Percentiles rank a stretch among this genome's conserved stretches.
These are phyloP conservation scores for Chionis minor DNA, from an alignment of 2,113 vertebrate species.

Conservation along the genomic window DNA sequence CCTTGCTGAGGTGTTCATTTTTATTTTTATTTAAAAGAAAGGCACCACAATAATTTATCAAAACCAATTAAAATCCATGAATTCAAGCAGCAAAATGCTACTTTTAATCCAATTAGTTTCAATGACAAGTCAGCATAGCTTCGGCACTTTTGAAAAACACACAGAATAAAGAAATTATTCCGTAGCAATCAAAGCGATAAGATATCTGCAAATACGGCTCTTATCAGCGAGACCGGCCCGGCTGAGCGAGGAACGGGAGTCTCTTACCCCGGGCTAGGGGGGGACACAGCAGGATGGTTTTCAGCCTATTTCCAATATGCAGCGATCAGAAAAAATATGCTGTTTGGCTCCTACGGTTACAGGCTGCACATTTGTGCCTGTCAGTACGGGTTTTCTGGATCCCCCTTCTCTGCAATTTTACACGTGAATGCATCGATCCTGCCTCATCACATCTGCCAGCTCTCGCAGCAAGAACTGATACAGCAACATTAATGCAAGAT, in stretches of 20 bases:
- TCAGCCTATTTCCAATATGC: background rate
- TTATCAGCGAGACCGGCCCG: background rate
- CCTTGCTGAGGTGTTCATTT: background rate
- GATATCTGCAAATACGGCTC: background rate
- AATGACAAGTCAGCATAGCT: background rate
- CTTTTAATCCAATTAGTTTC: constrained; percentile 58
- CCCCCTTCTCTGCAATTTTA: background rate
- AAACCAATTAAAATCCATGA: background rate
- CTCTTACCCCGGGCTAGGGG: background rate
- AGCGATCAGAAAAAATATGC: background rate
- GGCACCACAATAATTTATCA: background rate
- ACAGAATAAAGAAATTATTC: constrained; percentile 4
- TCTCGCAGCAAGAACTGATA: background rate
- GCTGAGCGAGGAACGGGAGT: background rate
- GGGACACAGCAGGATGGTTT: background rate
- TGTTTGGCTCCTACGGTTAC: background rate
- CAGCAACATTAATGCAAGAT: fast-evolving
- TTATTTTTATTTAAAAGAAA: background rate
- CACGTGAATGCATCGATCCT: background rate
- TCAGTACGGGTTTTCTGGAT: background rate
- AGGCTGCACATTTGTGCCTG: background rate
- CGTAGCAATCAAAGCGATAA: background rate
- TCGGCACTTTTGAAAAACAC: background rate
- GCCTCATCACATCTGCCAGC: background rate
- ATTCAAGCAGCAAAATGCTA: background rate